phyloP scores from a whole-genome alignment of 2,888 invertebrate genomes.

The Oxytorus armatus region DNA sequence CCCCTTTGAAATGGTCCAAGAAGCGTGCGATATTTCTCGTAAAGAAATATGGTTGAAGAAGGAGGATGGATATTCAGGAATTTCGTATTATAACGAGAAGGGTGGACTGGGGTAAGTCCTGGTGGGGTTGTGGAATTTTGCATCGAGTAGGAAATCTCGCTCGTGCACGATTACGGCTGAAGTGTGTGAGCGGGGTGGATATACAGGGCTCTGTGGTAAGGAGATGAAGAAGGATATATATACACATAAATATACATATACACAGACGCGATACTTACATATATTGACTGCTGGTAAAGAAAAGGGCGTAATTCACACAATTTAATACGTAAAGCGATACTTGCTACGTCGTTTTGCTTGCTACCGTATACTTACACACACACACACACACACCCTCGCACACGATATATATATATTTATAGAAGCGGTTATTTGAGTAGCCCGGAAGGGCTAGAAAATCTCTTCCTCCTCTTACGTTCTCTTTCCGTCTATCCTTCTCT shows the following conservation, averaged over 20 bases:
- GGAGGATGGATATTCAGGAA: conserved; percentile 56
- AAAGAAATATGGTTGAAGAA: conserved; percentile 14
- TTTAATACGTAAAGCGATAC: too few species aligned
- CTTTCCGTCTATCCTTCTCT: conserved; percentile 16
- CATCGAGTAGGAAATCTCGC: conserved; percentile 60
- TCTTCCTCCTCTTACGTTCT: conserved; percentile 41
- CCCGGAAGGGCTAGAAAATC: conserved; percentile 49
- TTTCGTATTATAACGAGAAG: conserved; percentile 57
- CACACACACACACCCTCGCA: too few species aligned
- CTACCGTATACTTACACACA: too few species aligned
- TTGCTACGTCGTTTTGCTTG: too few species aligned
- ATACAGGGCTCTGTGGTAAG: conserved; percentile 2
- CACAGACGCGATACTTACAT: too few species aligned
- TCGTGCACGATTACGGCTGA: conserved; percentile 47
- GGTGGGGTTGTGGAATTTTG: conserved; percentile 53
- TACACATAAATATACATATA: not conserved
- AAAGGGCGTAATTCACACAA: too few species aligned
- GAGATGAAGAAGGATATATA: conserved; percentile 1
- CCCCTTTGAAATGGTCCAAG: conserved; percentile 31
- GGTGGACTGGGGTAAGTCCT: not conserved
- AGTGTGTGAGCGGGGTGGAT: conserved; percentile 9
- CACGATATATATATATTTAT: too few species aligned
- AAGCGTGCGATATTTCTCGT: conserved; percentile 40
- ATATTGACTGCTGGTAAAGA: too few species aligned
- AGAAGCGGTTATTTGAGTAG: conserved; percentile 56